Conservation (phyloP, 2,113 vertebrate genomes). For the Vanacampus margaritifer region DNA sequence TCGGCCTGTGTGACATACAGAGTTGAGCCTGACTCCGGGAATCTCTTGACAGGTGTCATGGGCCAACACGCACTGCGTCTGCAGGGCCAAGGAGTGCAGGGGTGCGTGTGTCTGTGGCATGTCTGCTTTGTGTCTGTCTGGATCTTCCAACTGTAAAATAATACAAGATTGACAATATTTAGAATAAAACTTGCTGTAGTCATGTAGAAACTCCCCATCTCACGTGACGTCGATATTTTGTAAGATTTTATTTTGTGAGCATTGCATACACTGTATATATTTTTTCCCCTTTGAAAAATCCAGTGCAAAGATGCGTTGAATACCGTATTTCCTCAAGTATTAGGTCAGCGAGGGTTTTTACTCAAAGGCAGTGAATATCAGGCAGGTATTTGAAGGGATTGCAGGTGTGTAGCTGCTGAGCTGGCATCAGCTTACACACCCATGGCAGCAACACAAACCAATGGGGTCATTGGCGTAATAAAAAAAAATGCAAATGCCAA, state of each 20-base stretch:
- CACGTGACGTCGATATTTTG: neutral
- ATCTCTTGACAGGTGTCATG: constrained; percentile 57
- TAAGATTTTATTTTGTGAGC: neutral
- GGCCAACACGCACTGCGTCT: constrained; percentile 58
- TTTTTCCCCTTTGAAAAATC: neutral
- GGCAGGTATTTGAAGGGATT: too few species aligned
- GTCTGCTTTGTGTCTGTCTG: constrained; percentile 65
- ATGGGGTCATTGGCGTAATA: too few species aligned
- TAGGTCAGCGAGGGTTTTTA: neutral
- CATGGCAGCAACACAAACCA: too few species aligned
- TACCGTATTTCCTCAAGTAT: neutral
- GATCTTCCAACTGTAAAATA: constrained; percentile 32
- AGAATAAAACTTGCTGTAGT: neutral
- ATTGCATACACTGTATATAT: neutral
- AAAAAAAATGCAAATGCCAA: too few species aligned
- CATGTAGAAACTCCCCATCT: neutral
- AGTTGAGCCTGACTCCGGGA: constrained; percentile 52
- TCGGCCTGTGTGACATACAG: constrained; percentile 31
- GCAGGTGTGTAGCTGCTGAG: too few species aligned
- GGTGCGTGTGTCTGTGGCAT: constrained; percentile 56
- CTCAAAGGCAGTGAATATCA: neutral
- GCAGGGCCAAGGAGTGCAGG: constrained; percentile 44
- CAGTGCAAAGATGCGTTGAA: neutral
- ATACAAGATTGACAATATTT: neutral
- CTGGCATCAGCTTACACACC: too few species aligned